A percentile compares a stretch with the other conserved stretches of the same genome.
These are phyloP conservation scores for Azemiops feae DNA, from an alignment of 2,113 vertebrate species.

Conservation along the genomic window DNA sequence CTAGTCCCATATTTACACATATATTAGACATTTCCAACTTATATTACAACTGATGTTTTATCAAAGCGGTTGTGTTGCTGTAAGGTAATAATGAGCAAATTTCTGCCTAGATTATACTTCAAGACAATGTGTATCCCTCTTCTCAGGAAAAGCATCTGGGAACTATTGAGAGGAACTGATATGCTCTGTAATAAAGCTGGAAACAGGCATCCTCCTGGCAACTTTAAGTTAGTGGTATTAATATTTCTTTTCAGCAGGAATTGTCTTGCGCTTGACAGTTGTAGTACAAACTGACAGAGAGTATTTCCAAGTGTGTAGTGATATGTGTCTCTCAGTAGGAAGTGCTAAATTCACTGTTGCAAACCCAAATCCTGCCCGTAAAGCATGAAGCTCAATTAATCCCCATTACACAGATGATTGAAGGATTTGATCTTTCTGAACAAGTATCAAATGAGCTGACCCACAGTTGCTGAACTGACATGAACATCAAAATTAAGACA, in stretches of 20 bases:
- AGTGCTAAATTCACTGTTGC: neutral
- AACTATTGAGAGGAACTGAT: neutral
- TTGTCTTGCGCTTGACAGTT: neutral
- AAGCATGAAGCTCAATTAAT: neutral
- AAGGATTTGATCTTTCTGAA: neutral
- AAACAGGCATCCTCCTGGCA: neutral
- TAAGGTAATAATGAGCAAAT: neutral
- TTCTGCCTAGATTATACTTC: neutral
- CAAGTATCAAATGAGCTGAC: neutral
- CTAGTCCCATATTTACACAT: neutral
- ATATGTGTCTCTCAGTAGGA: neutral
- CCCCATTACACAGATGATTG: neutral
- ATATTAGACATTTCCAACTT: neutral
- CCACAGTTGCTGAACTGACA: neutral
- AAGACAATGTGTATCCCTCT: neutral
- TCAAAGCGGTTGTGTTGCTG: neutral
- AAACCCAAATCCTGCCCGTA: neutral
- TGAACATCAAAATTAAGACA: neutral
- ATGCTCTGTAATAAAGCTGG: neutral
- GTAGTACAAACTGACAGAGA: neutral
- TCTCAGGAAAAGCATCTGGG: neutral
- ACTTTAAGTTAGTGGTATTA: neutral
- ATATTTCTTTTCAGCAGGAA: neutral
- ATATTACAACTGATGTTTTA: neutral
- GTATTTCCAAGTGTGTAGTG: neutral